Evolutionary conservation across 1,140 invertebrate species (phyloP).

Genomic region (Nasonia longicornis): DNA sequence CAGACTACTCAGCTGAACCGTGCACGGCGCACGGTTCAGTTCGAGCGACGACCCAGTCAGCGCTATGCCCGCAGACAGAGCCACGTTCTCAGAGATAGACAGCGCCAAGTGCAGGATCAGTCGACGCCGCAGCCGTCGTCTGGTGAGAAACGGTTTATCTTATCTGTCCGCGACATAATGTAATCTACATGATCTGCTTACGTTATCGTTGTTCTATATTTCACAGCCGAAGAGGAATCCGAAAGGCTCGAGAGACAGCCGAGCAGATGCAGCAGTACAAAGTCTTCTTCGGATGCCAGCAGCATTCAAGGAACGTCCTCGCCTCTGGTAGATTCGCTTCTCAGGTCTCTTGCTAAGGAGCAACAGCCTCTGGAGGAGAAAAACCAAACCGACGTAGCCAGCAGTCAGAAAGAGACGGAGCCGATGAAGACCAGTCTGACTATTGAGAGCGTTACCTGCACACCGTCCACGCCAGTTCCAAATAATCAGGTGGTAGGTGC

Average conservation of each 20-base stretch:
- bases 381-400: slow-evolving; percentile 66
- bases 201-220: slow-evolving; percentile 1
- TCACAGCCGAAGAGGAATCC: slow-evolving; percentile 59
- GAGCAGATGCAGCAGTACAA: slow-evolving; percentile 70
- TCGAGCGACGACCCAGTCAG: slow-evolving; percentile 96
- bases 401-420: slow-evolving; percentile 64
- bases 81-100: slow-evolving; percentile 82
- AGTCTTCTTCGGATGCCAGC: slow-evolving; percentile 62
- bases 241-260: slow-evolving; percentile 69
- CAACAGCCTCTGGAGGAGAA: slow-evolving; percentile 69
- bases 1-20: slow-evolving; percentile 92
- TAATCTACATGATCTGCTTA: not conserved
- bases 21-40: slow-evolving; percentile 90
- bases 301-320: slow-evolving; percentile 59
- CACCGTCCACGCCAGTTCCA: slow-evolving; percentile 69
- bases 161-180: not conserved
- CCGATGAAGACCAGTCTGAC: slow-evolving; percentile 59
- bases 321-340: slow-evolving; percentile 69
- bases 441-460: slow-evolving; percentile 67
- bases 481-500: slow-evolving; percentile 67
- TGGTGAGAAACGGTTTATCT: slow-evolving; percentile 47
- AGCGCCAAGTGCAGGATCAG: slow-evolving; percentile 72
- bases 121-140: slow-evolving; percentile 49
- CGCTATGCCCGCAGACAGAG: slow-evolving; percentile 91
- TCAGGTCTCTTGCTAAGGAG: slow-evolving; percentile 72